A percentile compares a stretch with the other conserved stretches of the same genome.
Evolutionary conservation across 2,888 invertebrate species (phyloP).

Genomic region (Brachynemurus nebulosus): DNA sequence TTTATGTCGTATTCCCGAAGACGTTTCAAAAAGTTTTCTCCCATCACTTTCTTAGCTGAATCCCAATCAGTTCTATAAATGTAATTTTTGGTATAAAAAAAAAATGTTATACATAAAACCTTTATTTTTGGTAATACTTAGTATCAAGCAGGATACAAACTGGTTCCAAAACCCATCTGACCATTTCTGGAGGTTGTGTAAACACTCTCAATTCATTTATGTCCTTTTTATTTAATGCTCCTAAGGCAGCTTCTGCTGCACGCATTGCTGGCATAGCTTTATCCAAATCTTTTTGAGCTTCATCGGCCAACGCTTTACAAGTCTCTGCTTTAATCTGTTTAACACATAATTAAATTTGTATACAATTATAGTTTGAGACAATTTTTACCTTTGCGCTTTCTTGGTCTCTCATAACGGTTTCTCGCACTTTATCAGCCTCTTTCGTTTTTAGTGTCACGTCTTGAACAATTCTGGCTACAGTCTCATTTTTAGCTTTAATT

Average conservation of each 20-base stretch:
- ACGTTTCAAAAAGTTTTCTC: conserved; percentile 72
- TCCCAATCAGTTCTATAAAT: conserved; percentile 72
- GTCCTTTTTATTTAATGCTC: conserved; percentile 76
- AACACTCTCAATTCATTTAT: conserved; percentile 83
- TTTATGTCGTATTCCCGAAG: conserved; percentile 79
- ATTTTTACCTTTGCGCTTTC: conserved; percentile 68
- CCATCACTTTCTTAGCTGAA: conserved; percentile 63
- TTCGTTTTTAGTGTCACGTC: conserved; percentile 66
- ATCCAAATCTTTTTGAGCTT: conserved; percentile 70
- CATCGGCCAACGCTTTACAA: conserved; percentile 71
- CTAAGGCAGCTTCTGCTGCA: conserved; percentile 70
- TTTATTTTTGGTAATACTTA: conserved; percentile 59
- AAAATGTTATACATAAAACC: conserved; percentile 4
- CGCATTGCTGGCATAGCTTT: conserved; percentile 77
- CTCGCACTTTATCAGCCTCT: conserved; percentile 67
- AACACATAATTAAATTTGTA: too few species aligned
- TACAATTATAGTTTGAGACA: too few species aligned
- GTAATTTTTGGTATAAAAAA: not conserved
- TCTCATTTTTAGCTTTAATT: conserved; percentile 60
- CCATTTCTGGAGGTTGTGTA: conserved; percentile 73
- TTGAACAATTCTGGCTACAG: conserved; percentile 60
- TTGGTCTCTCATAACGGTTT: conserved; percentile 70
- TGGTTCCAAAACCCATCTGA: conserved; percentile 84
- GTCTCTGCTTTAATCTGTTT: conserved; percentile 75
- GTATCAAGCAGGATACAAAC: conserved; percentile 69